Conservation (phyloP, 37 sponge, comb jelly and placozoan genomes). For the Theonella swinhoei region DNA sequence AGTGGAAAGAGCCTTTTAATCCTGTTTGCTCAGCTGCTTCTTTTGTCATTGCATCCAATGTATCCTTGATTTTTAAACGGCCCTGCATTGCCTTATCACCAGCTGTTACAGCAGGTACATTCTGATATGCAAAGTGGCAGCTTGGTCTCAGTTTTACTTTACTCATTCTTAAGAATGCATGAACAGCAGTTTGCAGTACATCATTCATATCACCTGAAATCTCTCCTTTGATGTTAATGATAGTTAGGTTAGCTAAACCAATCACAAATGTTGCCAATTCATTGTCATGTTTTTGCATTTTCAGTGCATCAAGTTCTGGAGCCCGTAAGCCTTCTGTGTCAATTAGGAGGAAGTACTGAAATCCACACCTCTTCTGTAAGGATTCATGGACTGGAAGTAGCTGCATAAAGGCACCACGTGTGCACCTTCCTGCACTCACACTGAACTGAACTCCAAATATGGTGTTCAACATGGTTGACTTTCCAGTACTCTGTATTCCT, state of each 20-base stretch:
- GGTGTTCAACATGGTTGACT: slow-evolving; percentile 45
- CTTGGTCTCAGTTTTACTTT: slow-evolving; percentile 12
- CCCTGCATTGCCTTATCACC: slow-evolving; percentile 7
- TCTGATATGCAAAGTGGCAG: slow-evolving; percentile 51
- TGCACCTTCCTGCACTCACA: slow-evolving; percentile 50
- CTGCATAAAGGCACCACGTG: slow-evolving; percentile 43
- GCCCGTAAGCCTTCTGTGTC: slow-evolving; percentile 51
- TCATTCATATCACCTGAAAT: slow-evolving; percentile 30
- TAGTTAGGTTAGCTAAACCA: slow-evolving; percentile 33
- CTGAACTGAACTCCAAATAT: slow-evolving; percentile 39
- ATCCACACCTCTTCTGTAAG: background rate
- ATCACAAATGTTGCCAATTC: slow-evolving; percentile 49
- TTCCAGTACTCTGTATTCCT: slow-evolving; percentile 42
- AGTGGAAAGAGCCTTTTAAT: background rate
- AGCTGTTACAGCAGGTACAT: slow-evolving; percentile 13
- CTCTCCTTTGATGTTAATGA: slow-evolving; percentile 52
- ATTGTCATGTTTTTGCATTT: slow-evolving; percentile 27
- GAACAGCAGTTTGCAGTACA: slow-evolving; percentile 32
- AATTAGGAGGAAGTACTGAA: slow-evolving; percentile 24
- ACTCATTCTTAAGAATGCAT: slow-evolving; percentile 55
- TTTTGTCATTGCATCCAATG: slow-evolving; percentile 24
- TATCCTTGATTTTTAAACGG: slow-evolving; percentile 5
- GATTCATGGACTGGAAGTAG: slow-evolving; percentile 14
- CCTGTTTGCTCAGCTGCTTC: slow-evolving; percentile 26
- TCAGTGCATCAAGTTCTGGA: slow-evolving; percentile 17